These are phyloP conservation scores for Rana temporaria DNA, from an alignment of 2,113 vertebrate species.

Conservation along the genomic window DNA sequence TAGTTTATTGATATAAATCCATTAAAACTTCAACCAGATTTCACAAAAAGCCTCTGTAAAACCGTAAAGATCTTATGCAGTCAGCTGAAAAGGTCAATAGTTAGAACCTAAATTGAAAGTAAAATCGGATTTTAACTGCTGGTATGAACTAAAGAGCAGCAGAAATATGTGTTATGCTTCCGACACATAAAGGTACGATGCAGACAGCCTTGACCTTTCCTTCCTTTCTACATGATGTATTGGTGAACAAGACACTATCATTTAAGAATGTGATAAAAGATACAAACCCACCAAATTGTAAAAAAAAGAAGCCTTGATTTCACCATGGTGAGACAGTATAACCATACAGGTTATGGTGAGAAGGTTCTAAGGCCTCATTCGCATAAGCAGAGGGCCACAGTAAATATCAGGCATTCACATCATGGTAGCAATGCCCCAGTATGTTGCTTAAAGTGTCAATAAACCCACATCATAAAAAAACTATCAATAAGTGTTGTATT, in stretches of 20 bases:
- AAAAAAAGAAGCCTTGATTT: not conserved
- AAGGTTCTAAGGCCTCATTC: no score
- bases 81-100: conserved; percentile 20
- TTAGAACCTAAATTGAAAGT: conserved; percentile 28
- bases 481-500: no score
- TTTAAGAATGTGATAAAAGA: not conserved
- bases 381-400: no score
- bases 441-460: no score
- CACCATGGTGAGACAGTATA: no score
- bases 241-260: not conserved
- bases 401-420: no score
- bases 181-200: not conserved
- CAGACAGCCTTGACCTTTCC: conserved; percentile 5
- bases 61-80: not conserved
- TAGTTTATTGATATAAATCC: conserved; percentile 10
- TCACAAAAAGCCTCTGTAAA: not conserved
- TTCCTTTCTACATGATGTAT: not conserved
- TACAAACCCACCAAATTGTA: not conserved
- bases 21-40: conserved; percentile 10
- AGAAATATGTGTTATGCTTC: not conserved
- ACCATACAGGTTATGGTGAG: no score
- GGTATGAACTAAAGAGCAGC: conserved; percentile 3
- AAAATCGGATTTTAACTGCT: not conserved
- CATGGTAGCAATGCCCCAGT: no score
- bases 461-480: no score